Evolutionary conservation across 2,797 vertebrate genomes (phyloP), one percentile per base, ranked within the genome.

Genomic region (Molossus molossus): DNA sequence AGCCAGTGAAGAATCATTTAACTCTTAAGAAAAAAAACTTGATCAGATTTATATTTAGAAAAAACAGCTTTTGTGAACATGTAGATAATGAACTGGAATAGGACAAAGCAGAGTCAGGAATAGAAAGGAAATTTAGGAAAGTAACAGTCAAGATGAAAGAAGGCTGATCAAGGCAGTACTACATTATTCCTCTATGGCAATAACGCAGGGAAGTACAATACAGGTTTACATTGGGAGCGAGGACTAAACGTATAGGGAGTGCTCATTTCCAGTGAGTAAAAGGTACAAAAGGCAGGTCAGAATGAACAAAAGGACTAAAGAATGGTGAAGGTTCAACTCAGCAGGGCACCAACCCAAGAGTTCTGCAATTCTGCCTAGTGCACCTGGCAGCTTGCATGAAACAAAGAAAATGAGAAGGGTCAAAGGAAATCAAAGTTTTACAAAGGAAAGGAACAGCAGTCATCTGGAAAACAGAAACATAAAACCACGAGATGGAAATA

Each of bases 51-150:
- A 6, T 50, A 86, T 27, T 65, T 86, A 20, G 13, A 37, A 48
- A 29, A 79, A 90, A 27, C 25, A 87, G 86, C 27, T 89, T 92
- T 40, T 37, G 65, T 92, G 48, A 87, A 50, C 55, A 72, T 53
- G 25, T 17, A 60, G 27, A 92, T 96, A 40, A 91, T 90, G 9
- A 69, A 94, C 15, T 29, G 23, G 17, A 95, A 91, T 33, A 50
- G 45, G 4, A 64, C 69, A 93, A 65, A 60, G 33, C 48, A 80
- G 87, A 73, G 33, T 75, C n/a, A 96, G 15, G 14, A 75, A 70
- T 0, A 93, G 65, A 88, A 69, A 95, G 10, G 21, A 79, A 88
- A 72, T 13, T 45, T 60, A 82, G 20, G 23, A 75, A 77, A 87
- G 10, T 29, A 86, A 79, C 9, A 85, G 48, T 65, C 45, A 72